Evolutionary conservation across 2,888 invertebrate genomes (phyloP).

Genomic region (Opisthograptis luteolata): DNA sequence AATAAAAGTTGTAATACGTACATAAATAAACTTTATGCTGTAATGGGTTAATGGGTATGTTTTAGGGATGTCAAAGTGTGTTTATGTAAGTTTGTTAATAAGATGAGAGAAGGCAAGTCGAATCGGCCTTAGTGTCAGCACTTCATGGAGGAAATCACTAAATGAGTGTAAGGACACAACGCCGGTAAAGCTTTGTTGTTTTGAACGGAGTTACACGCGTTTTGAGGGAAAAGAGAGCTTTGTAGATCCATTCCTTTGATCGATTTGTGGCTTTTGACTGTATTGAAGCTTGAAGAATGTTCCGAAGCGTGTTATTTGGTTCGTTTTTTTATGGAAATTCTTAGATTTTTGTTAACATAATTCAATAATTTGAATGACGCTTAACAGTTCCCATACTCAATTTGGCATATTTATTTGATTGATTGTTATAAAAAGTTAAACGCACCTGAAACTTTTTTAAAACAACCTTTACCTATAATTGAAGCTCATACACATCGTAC

Average conservation of each 20-base stretch:
- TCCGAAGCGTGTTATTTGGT: background rate
- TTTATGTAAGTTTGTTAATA: slow-evolving; percentile 44
- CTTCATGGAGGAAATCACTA: slow-evolving; percentile 66
- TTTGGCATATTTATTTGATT: too few species aligned
- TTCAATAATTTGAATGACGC: too few species aligned
- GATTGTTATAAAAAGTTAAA: too few species aligned
- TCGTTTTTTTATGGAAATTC: slow-evolving; percentile 7
- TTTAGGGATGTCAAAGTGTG: slow-evolving; percentile 29
- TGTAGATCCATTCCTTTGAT: slow-evolving; percentile 24
- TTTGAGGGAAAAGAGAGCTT: slow-evolving; percentile 33
- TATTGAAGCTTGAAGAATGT: slow-evolving; percentile 21
- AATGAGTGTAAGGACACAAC: slow-evolving; percentile 56
- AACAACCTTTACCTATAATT: too few species aligned
- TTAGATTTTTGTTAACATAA: slow-evolving; percentile 5
- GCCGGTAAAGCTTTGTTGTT: slow-evolving; percentile 60
- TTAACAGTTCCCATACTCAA: too few species aligned
- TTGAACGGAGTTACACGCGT: slow-evolving; percentile 63
- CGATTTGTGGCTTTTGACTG: slow-evolving; percentile 28
- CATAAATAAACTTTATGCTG: too few species aligned
- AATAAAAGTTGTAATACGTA: too few species aligned
- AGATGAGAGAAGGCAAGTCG: slow-evolving; percentile 69
- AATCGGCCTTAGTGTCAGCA: slow-evolving; percentile 81
- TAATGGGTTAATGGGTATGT: too few species aligned
- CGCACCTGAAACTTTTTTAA: too few species aligned
- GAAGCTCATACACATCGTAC: too few species aligned